A percentile compares a stretch with the other conserved stretches of the same genome.
Evolutionary conservation across 1,140 invertebrate genomes (phyloP).

Genomic region (Sweltsa coloradensis): DNA sequence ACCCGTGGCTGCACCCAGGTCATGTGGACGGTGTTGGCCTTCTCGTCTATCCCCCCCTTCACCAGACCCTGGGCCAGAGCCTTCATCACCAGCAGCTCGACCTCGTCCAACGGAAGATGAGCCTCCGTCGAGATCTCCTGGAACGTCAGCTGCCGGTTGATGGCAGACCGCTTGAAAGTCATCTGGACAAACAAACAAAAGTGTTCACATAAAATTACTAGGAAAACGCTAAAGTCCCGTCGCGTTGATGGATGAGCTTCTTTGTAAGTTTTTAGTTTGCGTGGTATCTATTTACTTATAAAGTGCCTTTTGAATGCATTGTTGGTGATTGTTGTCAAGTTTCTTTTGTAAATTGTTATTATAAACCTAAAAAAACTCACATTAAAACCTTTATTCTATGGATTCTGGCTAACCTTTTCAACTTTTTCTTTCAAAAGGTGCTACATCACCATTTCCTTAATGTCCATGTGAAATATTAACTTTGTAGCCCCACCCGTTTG

Average conservation of each 20-base stretch:
- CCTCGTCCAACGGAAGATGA: slow-evolving; percentile 66
- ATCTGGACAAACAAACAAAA: slow-evolving; percentile 32
- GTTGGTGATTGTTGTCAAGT: too few species aligned
- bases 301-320: too few species aligned
- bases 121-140: slow-evolving; percentile 81
- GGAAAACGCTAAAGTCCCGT: too few species aligned
- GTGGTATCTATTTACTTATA: too few species aligned
- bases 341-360: too few species aligned
- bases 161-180: slow-evolving; percentile 53
- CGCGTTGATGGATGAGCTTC: not conserved
- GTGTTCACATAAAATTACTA: not conserved
- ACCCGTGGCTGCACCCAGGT: slow-evolving; percentile 90
- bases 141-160: slow-evolving; percentile 72
- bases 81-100: slow-evolving; percentile 96
- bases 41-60: slow-evolving; percentile 91
- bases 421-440: too few species aligned
- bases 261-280: not conserved
- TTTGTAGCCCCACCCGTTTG: too few species aligned
- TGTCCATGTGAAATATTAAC: too few species aligned
- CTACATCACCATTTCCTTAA: too few species aligned
- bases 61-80: slow-evolving; percentile 91
- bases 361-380: too few species aligned
- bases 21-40: slow-evolving; percentile 66
- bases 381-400: too few species aligned
- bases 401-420: too few species aligned